Evolutionary conservation across 2,888 invertebrate genomes (phyloP), one percentile per base, ranked within the genome.

Genomic region (Meta bourneti): DNA sequence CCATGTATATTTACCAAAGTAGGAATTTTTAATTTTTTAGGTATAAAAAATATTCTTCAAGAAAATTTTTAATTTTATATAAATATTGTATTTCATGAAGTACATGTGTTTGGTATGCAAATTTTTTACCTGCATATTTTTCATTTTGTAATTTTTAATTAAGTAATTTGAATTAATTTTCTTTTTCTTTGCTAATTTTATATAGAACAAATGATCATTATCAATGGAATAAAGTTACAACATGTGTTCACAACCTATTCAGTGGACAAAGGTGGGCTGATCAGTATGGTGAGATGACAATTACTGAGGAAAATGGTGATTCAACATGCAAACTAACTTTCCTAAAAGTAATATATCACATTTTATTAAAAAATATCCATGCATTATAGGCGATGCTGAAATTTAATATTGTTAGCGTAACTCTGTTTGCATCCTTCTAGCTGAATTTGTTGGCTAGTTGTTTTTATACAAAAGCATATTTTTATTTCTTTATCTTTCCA

Each of bases 211-310:
- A 96, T 13, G 97, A 97, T 94, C 96, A 96, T 93, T 97, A 97
- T 94, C 96, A 96, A 86, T 97, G 97, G 97, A 97, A 97, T 94
- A 97, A 97, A 95, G 97, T 97, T 89, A 98, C 97, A 72, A 97
- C 97, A 0, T 98, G 97, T 95, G 97, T 98, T 0, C 97, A 98
- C 95, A 98, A 97, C 94, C 95, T 98, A 94, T 97, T 98, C 95
- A 97, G 97, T 90, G 97, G 97, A 0, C 97, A 97, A 95, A 96
- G 97, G 52, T 97, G 97, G 97, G 97, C 97, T 90, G 98, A 98
- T 95, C 97, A 97, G 95, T 98, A 97, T 94, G 98, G 98, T 0
- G 97, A 97, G 94, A 96, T 97, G 95, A 96, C 96, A 94, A 97
- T 98, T 93, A 95, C 95, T 34, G 95, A 95, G 94, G 96, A 96